These are phyloP conservation scores for Nerophis ophidion DNA, from an alignment of 2,113 vertebrate genomes.

Conservation along the genomic window DNA sequence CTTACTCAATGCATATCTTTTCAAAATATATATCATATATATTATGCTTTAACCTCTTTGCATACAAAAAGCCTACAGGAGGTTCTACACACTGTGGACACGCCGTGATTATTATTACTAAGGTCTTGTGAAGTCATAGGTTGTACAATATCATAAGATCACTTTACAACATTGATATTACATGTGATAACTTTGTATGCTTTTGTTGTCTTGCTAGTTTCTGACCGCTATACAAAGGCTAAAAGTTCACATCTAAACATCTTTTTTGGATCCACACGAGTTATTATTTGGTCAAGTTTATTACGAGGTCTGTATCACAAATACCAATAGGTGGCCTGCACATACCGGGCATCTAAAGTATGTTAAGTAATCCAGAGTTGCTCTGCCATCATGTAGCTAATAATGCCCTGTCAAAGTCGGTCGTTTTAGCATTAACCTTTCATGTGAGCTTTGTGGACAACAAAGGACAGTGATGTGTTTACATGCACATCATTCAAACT, in stretches of 20 bases:
- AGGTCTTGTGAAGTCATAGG: constrained; percentile 32
- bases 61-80: constrained; percentile 47
- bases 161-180: constrained; percentile 63
- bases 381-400: constrained; percentile 47
- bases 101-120: constrained; percentile 37
- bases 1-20: constrained; percentile 24
- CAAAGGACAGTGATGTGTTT: constrained; percentile 45
- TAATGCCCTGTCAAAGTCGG: constrained; percentile 33
- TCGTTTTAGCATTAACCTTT: constrained; percentile 28
- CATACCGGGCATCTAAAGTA: constrained; percentile 27
- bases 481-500: constrained; percentile 25
- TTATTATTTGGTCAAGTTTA: constrained; percentile 50
- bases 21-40: constrained; percentile 33
- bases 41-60: constrained; percentile 18
- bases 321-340: constrained; percentile 51
- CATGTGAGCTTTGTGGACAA: constrained; percentile 44
- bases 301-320: constrained; percentile 42
- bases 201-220: constrained; percentile 42
- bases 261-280: constrained; percentile 43
- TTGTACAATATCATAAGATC: constrained; percentile 51
- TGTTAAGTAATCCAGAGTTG: constrained; percentile 23
- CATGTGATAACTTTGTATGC: constrained; percentile 39
- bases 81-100: constrained; percentile 57
- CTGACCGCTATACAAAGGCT: constrained; percentile 44
- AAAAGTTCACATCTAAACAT: constrained; percentile 38